A percentile compares a stretch with the other conserved stretches of the same genome.
phyloP scores from a whole-genome alignment of 2,113 vertebrate species.

The cattle (Bos taurus) region ARS-UCD2.0 NC_037328.1:25209001-25209500 shows the following conservation, averaged over 20 bases:
- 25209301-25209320: neutral
- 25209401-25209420: rapidly evolving
- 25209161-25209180: neutral
- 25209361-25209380: neutral
- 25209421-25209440: neutral
- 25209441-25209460: neutral
- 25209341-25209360: neutral
- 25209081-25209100: neutral
- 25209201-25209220: neutral
- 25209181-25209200: neutral
- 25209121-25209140: neutral
- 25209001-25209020: neutral
- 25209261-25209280: neutral
- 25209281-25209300: neutral
- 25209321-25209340: neutral
- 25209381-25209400: neutral
- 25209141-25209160: neutral
- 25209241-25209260: neutral
- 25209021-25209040: neutral
- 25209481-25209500: neutral
- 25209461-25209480: neutral
- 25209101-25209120: neutral
- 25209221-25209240: neutral
- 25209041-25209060: neutral
- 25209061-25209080: neutral